Evolutionary conservation across 1,140 invertebrate genomes (phyloP), one percentile per base, ranked within the genome.

Genomic region (Drosophila eugracilis): DNA sequence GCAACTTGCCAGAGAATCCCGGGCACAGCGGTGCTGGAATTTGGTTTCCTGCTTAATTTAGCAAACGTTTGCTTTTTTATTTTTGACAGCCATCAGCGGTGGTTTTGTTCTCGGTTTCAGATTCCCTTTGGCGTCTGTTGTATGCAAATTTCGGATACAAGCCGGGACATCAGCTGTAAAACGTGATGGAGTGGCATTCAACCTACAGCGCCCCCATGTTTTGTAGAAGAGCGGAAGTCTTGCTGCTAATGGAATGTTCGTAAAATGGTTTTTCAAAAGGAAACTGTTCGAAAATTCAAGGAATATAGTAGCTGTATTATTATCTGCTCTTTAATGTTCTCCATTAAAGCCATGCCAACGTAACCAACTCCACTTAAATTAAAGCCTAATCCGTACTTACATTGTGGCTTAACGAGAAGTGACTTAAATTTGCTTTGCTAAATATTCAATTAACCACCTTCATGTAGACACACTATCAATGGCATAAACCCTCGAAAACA

Each of bases 1-100:
- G 42, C 26, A 60, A 39, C 22, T 42, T 37, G 36, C 12, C n/a
- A 36, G n/a, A 6, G 34, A 14, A 36, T 17, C 14, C 6, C 30
- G 30, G 10, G 10, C 30, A 32, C 3, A n/a, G 34, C 34, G 52
- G 48, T 52, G 1, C 19, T 17, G 14, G 45, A 77, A 88, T 78
- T 86, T 53, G 83, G 62, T 67, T 81, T 86, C 74, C 78, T 74
- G 60, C 71, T 81, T 88, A 86, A 86, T 86, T 86, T 86, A 83
- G 81, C 81, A 83, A 88, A 86, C 81, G 77, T 86, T 83, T 75
- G 83, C 81, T 59, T 58, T 59, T 81, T 88, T 86, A 81, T 74
- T 81, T 81, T 78, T 60, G 69, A 73, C 55, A 72, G 53, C 22
- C 65, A 49, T 58, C 67, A 71, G 53, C 30, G 44, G 48, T 28